A percentile compares a stretch with the other conserved stretches of the same genome.
phyloP scores from a whole-genome alignment of 1,140 invertebrate genomes.

The Drosophila athabasca region DNA sequence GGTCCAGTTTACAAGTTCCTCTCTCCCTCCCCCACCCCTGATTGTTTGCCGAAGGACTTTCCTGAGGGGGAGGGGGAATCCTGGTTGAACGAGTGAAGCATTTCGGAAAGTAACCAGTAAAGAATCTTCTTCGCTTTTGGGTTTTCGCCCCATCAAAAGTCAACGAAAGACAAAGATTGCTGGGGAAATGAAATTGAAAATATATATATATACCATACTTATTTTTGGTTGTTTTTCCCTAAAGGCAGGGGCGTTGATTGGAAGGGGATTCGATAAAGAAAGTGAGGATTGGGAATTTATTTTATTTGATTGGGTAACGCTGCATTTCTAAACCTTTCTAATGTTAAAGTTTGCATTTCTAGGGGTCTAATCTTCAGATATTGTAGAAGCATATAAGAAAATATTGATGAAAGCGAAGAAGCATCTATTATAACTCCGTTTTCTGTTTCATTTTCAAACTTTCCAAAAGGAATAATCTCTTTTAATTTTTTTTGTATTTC shows the following conservation, averaged over 20 bases:
- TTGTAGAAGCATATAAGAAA: no score
- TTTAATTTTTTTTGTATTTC: no score
- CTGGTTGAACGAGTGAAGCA: conserved; percentile 52
- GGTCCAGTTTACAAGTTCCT: conserved; percentile 11
- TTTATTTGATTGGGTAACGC: no score
- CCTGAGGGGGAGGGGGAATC: neutral
- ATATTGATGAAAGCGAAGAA: no score
- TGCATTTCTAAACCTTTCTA: no score
- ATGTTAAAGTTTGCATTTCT: no score
- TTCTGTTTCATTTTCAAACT: no score
- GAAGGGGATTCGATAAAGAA: neutral
- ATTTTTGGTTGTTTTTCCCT: conserved; percentile 14
- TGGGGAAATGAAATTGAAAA: conserved; percentile 48
- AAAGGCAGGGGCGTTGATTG: neutral
- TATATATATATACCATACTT: conserved; percentile 1
- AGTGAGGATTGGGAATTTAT: no score
- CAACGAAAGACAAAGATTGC: conserved; percentile 50
- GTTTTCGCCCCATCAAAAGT: conserved; percentile 58
- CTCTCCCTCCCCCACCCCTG: neutral
- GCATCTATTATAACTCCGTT: no score
- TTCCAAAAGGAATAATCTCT: no score
- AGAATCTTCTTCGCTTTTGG: conserved; percentile 23
- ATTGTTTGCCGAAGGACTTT: conserved; percentile 16
- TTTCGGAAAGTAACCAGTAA: conserved; percentile 60
- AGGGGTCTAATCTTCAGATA: no score